A percentile compares a stretch with the other conserved stretches of the same genome.
Conservation (phyloP, 2,797 vertebrate genomes). For the Decapterus maruadsi region DNA sequence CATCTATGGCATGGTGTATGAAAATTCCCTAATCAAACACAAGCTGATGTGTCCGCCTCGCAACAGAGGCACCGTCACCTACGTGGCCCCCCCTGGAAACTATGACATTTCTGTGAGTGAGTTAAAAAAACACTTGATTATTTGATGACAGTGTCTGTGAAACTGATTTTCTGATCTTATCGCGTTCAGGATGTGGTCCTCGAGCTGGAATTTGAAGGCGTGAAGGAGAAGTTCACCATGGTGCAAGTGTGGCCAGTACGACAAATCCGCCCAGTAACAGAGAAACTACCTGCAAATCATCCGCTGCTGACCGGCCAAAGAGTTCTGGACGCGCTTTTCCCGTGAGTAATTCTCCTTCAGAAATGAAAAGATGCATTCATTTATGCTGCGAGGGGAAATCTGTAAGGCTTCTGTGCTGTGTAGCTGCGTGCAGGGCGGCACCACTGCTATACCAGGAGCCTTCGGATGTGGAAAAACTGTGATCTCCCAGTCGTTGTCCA, state of each 20-base stretch:
- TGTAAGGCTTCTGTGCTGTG: constrained; percentile 9
- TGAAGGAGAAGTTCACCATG: constrained; percentile 98
- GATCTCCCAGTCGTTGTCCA: constrained; percentile 98
- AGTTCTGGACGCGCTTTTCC: constrained; percentile 92
- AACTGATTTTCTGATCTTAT: neutral
- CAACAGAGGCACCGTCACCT: constrained; percentile 95
- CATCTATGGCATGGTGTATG: constrained; percentile 82
- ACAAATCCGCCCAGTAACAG: constrained; percentile 95
- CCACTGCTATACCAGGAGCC: constrained; percentile 97
- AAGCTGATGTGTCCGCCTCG: constrained; percentile 97
- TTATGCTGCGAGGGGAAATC: neutral
- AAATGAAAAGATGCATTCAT: neutral
- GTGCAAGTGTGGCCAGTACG: constrained; percentile 98
- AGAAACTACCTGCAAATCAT: constrained; percentile 96
- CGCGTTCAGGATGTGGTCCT: constrained; percentile 93
- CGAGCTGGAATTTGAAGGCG: constrained; percentile 96
- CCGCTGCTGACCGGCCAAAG: constrained; percentile 88
- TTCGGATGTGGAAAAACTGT: constrained; percentile 99
- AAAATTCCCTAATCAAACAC: constrained; percentile 97
- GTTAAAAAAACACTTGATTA: neutral
- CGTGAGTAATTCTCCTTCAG: constrained; percentile 85
- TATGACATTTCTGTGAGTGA: constrained; percentile 94
- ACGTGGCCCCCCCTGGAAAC: constrained; percentile 94
- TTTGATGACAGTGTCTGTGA: neutral
- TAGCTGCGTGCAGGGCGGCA: constrained; percentile 98